These are phyloP conservation scores for Corythornis cristatus DNA, from an alignment of 2,113 vertebrate species.

Conservation along the genomic window DNA sequence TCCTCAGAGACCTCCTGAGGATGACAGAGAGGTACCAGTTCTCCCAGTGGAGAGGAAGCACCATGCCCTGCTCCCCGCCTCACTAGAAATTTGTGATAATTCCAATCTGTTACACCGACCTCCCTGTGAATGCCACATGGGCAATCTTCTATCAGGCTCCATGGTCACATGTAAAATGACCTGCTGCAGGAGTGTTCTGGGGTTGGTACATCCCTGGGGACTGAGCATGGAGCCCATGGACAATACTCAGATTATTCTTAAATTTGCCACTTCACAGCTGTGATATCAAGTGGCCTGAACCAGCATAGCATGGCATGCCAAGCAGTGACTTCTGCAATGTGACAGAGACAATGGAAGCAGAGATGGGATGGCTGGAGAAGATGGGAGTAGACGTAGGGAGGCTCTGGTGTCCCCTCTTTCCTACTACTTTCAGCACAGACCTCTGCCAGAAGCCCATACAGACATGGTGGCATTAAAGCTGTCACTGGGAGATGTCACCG, in stretches of 20 bases:
- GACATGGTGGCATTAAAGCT: rapidly evolving
- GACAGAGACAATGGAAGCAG: neutral
- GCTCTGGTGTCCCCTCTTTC: neutral
- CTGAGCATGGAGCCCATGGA: rapidly evolving
- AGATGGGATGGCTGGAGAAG: neutral
- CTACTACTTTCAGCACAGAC: neutral
- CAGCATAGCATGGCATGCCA: rapidly evolving
- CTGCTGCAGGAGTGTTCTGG: neutral
- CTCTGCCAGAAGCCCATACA: rapidly evolving
- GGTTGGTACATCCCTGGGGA: rapidly evolving
- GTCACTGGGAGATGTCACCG: rapidly evolving
- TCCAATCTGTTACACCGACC: rapidly evolving
- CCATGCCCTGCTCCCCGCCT: neutral
- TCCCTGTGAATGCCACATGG: rapidly evolving
- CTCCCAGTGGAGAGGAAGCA: neutral
- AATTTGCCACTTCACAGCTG: neutral
- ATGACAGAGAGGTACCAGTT: neutral
- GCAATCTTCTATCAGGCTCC: neutral
- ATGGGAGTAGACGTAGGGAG: neutral
- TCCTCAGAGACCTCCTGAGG: neutral
- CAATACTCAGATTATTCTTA: neutral
- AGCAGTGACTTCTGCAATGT: rapidly evolving
- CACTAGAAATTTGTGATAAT: neutral
- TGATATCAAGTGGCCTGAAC: neutral
- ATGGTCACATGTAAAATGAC: rapidly evolving